Percentiles rank a stretch among this genome's conserved stretches.
Evolutionary conservation across 2,113 vertebrate genomes (phyloP).

Genomic region (Rhabdomys dilectus): DNA sequence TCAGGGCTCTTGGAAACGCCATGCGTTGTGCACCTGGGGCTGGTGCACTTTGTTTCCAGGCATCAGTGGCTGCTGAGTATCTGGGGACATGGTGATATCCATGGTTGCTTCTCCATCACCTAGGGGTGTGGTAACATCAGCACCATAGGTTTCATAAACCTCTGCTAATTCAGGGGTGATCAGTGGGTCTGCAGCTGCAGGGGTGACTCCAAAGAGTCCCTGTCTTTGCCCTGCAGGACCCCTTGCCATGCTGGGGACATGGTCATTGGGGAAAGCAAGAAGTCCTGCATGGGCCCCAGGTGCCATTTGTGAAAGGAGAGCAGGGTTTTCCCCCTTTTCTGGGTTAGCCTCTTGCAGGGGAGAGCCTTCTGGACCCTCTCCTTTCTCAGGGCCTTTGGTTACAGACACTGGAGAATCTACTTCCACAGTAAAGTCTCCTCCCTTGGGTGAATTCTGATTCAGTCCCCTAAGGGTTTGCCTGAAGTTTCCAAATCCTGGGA

Average conservation of each 20-base stretch:
- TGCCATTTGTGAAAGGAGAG: conserved; percentile 54
- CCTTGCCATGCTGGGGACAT: background rate
- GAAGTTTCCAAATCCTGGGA: conserved; percentile 70
- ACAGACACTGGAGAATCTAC: conserved; percentile 72
- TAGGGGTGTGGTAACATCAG: conserved; percentile 52
- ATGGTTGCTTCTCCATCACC: conserved; percentile 56
- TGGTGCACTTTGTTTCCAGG: conserved; percentile 60
- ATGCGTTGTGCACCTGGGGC: conserved; percentile 28
- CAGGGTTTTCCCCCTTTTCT: background rate
- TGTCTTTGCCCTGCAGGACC: conserved; percentile 66
- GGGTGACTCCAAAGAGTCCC: conserved; percentile 34
- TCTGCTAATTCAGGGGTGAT: conserved; percentile 65
- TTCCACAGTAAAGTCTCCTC: conserved; percentile 79
- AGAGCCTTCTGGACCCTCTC: conserved; percentile 58
- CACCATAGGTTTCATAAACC: conserved; percentile 47
- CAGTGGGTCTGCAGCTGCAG: conserved; percentile 16
- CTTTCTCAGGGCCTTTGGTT: conserved; percentile 65
- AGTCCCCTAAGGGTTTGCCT: conserved; percentile 60
- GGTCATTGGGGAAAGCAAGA: conserved; percentile 55
- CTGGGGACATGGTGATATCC: conserved; percentile 60
- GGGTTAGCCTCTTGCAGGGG: background rate
- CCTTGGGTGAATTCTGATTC: conserved; percentile 49
- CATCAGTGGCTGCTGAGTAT: background rate
- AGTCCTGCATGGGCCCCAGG: conserved; percentile 45
- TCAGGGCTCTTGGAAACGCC: conserved; percentile 77